Evolutionary conservation across 2,888 invertebrate genomes (phyloP).

Genomic region (Salticus scenicus): DNA sequence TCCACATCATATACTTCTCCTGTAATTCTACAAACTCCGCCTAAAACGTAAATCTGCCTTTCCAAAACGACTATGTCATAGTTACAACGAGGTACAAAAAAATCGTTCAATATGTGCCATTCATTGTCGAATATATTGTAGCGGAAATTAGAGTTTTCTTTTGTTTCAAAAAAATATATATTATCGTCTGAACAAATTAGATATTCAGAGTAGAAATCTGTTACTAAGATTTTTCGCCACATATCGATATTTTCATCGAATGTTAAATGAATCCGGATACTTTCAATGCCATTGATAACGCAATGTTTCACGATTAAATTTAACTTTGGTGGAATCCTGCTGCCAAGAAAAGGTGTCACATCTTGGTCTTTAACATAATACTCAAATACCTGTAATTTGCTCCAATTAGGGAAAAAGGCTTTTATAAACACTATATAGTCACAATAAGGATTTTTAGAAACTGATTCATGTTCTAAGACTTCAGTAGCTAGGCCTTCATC

Average conservation of each 20-base stretch:
- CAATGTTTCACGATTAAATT: not conserved
- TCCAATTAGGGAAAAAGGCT: not conserved
- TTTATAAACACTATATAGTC: not conserved
- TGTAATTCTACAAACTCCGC: not conserved
- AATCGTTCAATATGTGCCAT: not conserved
- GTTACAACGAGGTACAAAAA: not conserved
- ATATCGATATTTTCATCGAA: slow-evolving; percentile 31
- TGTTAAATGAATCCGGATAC: not conserved
- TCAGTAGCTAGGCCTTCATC: slow-evolving; percentile 15
- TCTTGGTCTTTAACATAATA: too few relatives aligned
- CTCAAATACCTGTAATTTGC: not conserved
- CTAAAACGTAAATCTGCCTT: slow-evolving; percentile 16
- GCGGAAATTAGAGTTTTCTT: not conserved
- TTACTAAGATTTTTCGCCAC: slow-evolving; percentile 2
- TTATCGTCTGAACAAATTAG: not conserved
- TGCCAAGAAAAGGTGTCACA: too few relatives aligned
- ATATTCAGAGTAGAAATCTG: not conserved
- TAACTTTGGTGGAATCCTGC: not conserved
- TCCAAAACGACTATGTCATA: slow-evolving; percentile 10
- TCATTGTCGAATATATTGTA: slow-evolving; percentile 5
- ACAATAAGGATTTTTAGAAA: not conserved
- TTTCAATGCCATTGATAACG: not conserved
- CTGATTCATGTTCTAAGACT: not conserved
- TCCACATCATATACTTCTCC: slow-evolving; percentile 11
- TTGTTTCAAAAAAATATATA: slow-evolving; percentile 31